Base-by-base conservation (phyloP, 2,797 vertebrate genomes). In the Falco cherrug region DNA sequence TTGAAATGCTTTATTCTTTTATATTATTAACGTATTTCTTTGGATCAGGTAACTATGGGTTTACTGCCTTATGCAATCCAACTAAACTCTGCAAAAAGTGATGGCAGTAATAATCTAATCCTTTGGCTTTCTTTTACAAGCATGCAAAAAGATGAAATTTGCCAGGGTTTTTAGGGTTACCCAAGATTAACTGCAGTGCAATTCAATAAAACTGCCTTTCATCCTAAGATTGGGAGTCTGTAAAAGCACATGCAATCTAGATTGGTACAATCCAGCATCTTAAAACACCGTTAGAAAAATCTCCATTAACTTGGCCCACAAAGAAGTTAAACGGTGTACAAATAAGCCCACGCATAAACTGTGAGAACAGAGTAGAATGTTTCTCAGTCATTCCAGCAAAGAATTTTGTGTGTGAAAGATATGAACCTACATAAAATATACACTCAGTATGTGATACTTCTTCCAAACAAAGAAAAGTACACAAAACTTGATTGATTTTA, bases 1-100 rank as follows among this genome's bases (percentile, higher is more conserved):
- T 74, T 89, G 56, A 74, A 92, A 86, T 43, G 31, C 77, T 95
- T 96, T 97, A 71, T 81, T 97, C 63, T 91, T 87, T 51, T 50
- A 79, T 35, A 16, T 35, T 84, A 90, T 70, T 67, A 73, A 63
- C 39, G 16, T 14, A 22, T 80, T 78, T 84, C 68, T 76, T 90
- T 92, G 88, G 59, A 94, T 83, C 60, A 81, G 68, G 84, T 78
- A 96, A 95, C 86, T 90, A n/a, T 16, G 28, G 59, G 61, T 80
- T 78, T 93, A 78, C 87, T 35, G 57, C 84, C 81, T 71, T 31
- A 39, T 71, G 68, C 75, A 89, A 60, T 48, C 75, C 65, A 88
- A 87, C 47, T 53, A 78, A 94, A 89, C 43, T 59, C 48, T 54
- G 80, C 63, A 70, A 83, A 93, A 77, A 35, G 16, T 25, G 39